Base-by-base conservation (phyloP, 2,888 invertebrate genomes). In the Metallyticus violacea region DNA sequence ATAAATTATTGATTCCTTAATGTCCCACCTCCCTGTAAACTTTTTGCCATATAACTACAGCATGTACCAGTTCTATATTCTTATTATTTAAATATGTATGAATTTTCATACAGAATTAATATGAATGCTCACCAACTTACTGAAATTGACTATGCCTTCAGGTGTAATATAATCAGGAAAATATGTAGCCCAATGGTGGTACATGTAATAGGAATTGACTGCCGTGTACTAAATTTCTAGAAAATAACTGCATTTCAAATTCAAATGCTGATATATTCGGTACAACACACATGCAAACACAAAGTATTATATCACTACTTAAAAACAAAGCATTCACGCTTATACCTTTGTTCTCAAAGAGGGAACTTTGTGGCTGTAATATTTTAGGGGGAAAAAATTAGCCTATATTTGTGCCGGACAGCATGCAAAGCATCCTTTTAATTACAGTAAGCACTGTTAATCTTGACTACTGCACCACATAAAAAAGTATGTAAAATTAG, bases 271-370 rank as follows among this genome's bases (percentile, higher is more conserved):
- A 87, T 85, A 87, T 85, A 87, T 87, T 87, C 87, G 87, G 87
- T 87, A 87, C 87, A 87, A 87, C 87, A 87, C 85, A 87, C 87
- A 87, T 87, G 87, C 85, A 77, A 85, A 30, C 40, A 25, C 26
- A 28, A 30, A 81, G 81, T 81, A 28, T 27, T 29, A 29, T 3
- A 79, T 79, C 27, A 26, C 28, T 28, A 7, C 7, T 79, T 79
- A 79, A 1, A 77, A 77, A 77, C 79, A 79, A 79, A n/a, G 7
- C 2, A 79, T 25, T 1, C n/a, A 81, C 9, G 26, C 26, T 81
- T 81, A 28, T 25, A 81, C 26, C 9, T 15, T 81, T 28, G 6
- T 28, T 22, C 30, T 15, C 15, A 15, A 15, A 22, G 22, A 22
- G 2, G 9, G 1, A 62, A 15, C 15, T 62, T 62, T 4, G 22